Percentiles rank a stretch among this genome's conserved stretches.
phyloP scores from a whole-genome alignment of 2,113 vertebrate species.

The Caracal caracal region DNA sequence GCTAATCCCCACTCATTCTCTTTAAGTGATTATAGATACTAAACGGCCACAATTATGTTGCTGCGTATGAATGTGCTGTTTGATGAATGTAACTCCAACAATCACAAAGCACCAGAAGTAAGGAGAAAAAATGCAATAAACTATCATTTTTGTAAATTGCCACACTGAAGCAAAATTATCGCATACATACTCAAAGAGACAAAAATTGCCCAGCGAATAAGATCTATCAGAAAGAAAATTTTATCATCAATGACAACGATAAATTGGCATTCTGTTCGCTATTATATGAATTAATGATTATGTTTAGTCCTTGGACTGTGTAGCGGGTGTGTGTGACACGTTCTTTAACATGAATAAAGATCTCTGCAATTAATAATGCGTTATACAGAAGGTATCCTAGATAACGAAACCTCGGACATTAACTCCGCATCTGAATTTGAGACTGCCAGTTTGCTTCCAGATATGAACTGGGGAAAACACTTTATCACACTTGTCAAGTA shows the following conservation, averaged over 20 bases:
- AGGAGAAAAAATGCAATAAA: slow-evolving; percentile 66
- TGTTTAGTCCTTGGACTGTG: slow-evolving; percentile 27
- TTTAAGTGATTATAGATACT: slow-evolving; percentile 65
- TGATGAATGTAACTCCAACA: slow-evolving; percentile 74
- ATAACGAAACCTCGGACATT: not conserved
- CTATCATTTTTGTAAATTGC: slow-evolving; percentile 73
- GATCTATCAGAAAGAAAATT: not conserved
- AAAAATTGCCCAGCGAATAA: slow-evolving; percentile 11
- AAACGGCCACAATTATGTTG: slow-evolving; percentile 53
- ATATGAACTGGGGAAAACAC: not conserved
- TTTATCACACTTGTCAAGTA: not conserved
- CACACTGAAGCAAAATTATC: slow-evolving; percentile 65
- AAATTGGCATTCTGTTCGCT: slow-evolving; percentile 45
- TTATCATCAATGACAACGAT: slow-evolving; percentile 23
- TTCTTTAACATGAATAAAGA: not conserved
- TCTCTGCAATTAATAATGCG: not conserved
- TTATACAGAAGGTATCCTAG: not conserved
- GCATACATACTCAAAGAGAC: slow-evolving; percentile 19
- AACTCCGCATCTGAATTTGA: not conserved
- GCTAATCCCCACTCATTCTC: slow-evolving; percentile 71
- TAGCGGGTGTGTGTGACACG: not conserved
- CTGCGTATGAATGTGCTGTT: slow-evolving; percentile 63
- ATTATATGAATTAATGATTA: slow-evolving; percentile 54
- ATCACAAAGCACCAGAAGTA: slow-evolving; percentile 62
- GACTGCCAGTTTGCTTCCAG: not conserved